Evolutionary conservation across 64 coral and sea anemone genomes (phyloP).

Genomic region (Montipora cactus): DNA sequence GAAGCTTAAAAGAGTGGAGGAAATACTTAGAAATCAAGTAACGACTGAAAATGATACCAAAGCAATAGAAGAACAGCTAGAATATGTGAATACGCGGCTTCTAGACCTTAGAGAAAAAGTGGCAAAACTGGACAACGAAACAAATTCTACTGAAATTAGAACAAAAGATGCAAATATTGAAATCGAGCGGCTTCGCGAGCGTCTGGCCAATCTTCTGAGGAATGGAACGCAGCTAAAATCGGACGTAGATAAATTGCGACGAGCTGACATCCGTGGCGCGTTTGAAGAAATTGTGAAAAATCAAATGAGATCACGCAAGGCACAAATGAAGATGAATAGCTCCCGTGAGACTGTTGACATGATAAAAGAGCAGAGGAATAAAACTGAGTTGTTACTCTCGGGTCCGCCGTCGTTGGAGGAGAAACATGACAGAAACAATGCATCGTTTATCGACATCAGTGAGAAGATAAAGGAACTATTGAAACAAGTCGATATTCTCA

Average conservation of each 20-base stretch:
- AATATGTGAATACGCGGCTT: conserved; percentile 6
- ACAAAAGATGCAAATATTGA: conserved; percentile 62
- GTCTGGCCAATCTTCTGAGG: conserved; percentile 58
- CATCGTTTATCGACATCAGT: conserved; percentile 34
- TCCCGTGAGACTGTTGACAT: conserved; percentile 47
- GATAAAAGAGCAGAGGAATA: conserved; percentile 27
- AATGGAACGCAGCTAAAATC: conserved; percentile 59
- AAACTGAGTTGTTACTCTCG: conserved; percentile 23
- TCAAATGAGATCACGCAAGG: conserved; percentile 54
- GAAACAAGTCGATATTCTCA: conserved; percentile 65
- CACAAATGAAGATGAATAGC: conserved; percentile 67
- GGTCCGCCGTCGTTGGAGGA: conserved; percentile 62
- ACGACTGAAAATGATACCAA: conserved; percentile 75
- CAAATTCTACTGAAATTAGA: conserved; percentile 40
- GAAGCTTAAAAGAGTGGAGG: conserved; percentile 61
- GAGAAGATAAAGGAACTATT: conserved; percentile 66
- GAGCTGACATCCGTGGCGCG: conserved; percentile 58
- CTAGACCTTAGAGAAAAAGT: conserved; percentile 26
- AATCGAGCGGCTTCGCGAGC: conserved; percentile 58
- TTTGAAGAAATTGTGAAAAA: conserved; percentile 78
- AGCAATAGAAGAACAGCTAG: conserved; percentile 61
- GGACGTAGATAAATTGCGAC: conserved; percentile 50
- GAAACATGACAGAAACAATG: conserved; percentile 35
- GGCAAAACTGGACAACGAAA: background rate
- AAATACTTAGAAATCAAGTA: conserved; percentile 63